These are phyloP conservation scores for Pseudochirops cupreus DNA, from an alignment of 2,797 vertebrate genomes.

Conservation along the genomic window DNA sequence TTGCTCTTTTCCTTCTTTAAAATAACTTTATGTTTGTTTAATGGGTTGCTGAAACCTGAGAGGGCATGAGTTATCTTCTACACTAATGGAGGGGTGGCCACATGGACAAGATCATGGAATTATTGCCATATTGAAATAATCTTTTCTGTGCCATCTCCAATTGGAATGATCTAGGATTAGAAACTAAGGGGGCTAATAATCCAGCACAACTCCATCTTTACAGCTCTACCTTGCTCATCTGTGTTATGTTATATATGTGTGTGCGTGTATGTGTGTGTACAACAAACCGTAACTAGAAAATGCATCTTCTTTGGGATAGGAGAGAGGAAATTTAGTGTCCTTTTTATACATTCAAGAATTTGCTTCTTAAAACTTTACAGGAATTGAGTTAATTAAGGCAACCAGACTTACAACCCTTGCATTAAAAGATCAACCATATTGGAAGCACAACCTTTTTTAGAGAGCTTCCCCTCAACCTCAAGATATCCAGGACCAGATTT, in stretches of 20 bases:
- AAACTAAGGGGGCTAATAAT: not conserved
- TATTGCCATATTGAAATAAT: not conserved
- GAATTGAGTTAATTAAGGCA: not conserved
- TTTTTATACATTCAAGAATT: not conserved
- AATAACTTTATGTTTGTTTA: not conserved
- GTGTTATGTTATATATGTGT: not conserved
- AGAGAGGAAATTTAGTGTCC: not conserved
- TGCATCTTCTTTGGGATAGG: not conserved
- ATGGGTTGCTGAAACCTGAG: not conserved
- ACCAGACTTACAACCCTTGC: not conserved
- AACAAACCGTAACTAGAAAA: not conserved
- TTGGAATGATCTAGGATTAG: not conserved
- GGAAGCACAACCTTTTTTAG: not conserved
- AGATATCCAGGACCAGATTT: not conserved
- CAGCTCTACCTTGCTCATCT: not conserved
- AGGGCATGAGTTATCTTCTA: not conserved
- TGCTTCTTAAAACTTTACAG: not conserved
- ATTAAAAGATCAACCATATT: not conserved
- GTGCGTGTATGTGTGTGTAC: too few relatives aligned
- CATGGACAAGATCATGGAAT: not conserved
- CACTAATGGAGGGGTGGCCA: not conserved
- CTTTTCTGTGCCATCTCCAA: not conserved
- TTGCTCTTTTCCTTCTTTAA: not conserved
- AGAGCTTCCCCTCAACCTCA: not conserved
- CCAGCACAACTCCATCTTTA: not conserved